A percentile compares a stretch with the other conserved stretches of the same genome.
Evolutionary conservation across 1,140 invertebrate species (phyloP).

Genomic region (Bombus polaris): DNA sequence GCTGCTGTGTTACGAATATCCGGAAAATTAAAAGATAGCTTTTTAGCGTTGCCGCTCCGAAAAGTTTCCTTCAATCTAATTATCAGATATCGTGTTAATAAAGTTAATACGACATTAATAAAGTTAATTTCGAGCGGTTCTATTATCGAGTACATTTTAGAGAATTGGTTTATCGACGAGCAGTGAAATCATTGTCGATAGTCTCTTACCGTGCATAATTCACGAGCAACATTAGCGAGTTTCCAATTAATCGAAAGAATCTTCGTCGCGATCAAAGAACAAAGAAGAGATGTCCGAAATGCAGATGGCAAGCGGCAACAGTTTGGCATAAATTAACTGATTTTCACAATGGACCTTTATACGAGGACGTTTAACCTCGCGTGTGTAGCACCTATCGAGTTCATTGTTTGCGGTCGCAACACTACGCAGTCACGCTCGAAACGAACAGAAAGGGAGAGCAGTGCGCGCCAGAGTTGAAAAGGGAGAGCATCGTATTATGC

Average conservation of each 20-base stretch:
- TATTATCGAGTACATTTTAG: background rate
- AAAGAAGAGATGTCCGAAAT: conserved; percentile 9
- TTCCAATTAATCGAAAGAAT: conserved; percentile 2
- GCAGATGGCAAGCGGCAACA: conserved; percentile 30
- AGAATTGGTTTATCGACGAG: background rate
- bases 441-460: conserved; percentile 24
- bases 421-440: conserved; percentile 19
- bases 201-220: background rate
- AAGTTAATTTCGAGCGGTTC: too few species aligned
- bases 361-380: conserved; percentile 57
- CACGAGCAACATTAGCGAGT: too few species aligned
- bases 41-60: too few species aligned
- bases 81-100: background rate
- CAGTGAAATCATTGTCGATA: background rate
- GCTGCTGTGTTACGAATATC: background rate
- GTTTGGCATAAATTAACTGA: conserved; percentile 65
- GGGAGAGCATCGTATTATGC: conserved; percentile 60
- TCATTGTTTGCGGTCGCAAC: conserved; percentile 66
- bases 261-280: background rate
- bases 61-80: background rate
- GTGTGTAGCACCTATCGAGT: conserved; percentile 46
- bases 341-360: conserved; percentile 69
- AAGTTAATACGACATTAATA: too few species aligned
- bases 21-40: background rate
- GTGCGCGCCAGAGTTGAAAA: conserved; percentile 24